Percentiles rank a stretch among this genome's conserved stretches.
phyloP scores from a whole-genome alignment of 2,888 invertebrate genomes.

The Hartigia nigra region DNA sequence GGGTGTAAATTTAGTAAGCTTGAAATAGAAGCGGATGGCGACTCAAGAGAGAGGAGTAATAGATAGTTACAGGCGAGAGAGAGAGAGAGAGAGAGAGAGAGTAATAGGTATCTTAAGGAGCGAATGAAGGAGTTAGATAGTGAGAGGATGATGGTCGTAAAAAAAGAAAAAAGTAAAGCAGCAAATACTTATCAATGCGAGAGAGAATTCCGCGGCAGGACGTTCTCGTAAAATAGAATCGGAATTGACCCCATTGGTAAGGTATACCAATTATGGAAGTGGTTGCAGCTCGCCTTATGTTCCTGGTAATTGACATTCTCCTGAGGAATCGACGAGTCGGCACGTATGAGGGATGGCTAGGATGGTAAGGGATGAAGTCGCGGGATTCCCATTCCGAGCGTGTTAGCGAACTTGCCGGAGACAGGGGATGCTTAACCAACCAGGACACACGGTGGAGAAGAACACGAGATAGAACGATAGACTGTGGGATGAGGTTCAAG shows the following conservation, averaged over 20 bases:
- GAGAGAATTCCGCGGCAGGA: conserved; percentile 36
- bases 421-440: neutral
- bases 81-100: neutral
- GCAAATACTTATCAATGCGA: conserved; percentile 49
- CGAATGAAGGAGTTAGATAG: neutral
- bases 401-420: neutral
- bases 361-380: conserved; percentile 1
- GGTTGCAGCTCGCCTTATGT: neutral
- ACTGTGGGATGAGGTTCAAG: neutral
- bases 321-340: neutral
- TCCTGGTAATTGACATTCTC: conserved; percentile 5
- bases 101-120: neutral
- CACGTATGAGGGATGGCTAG: neutral
- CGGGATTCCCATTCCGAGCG: neutral
- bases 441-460: neutral
- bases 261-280: neutral
- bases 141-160: conserved; percentile 23
- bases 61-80: neutral
- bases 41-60: neutral
- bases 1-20: conserved; percentile 35
- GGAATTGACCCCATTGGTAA: neutral
- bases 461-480: neutral
- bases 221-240: conserved; percentile 37
- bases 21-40: neutral
- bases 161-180: conserved; percentile 25